Evolutionary conservation across 2,888 invertebrate genomes (phyloP), one percentile per base, ranked within the genome.

Genomic region (Drosophila testacea): DNA sequence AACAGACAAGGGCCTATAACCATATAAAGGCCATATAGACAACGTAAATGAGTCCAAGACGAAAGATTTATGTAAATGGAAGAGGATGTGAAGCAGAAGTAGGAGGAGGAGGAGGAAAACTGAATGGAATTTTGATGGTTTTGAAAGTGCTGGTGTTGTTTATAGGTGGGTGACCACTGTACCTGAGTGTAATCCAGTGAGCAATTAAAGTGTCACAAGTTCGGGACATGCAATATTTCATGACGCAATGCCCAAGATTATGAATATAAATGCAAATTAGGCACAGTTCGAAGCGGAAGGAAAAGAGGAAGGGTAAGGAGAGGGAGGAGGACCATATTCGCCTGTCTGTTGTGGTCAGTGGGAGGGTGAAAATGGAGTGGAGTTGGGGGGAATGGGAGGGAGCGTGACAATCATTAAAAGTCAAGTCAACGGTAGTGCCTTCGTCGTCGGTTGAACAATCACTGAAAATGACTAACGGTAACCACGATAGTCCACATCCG

Each of bases 381-480:
- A 42, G 28, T 38, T 51, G 7, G 22, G 52, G 27, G 39, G 22
- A 44, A 56, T 52, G 42, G 41, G 47, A 52, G 75, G 81, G 88
- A 85, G 85, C 85, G 85, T 85, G 89, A 85, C 85, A 85, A 85
- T 85, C 85, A 85, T 85, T 89, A 89, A 89, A 85, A 85, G 88
- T 89, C 85, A 85, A 86, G 79, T 77, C 69, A 74, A 79, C 79
- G 69, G 54, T 44, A 46, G 76, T 64, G 61, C 48, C 65, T 63
- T 74, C 71, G 77, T 66, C 73, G 76, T 66, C 68, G 76, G 68
- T 75, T 73, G 88, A 81, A 81, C 86, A 86, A 83, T 88, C 86
- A 89, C 79, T 88, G 90, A 89, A 85, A 89, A 87, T 90, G 87
- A 90, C 90, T 88, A 88, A 89, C 90, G 90, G 90, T 88, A 89